Conservation (phyloP, 1,140 invertebrate genomes). For the Drosophila hydei region DNA sequence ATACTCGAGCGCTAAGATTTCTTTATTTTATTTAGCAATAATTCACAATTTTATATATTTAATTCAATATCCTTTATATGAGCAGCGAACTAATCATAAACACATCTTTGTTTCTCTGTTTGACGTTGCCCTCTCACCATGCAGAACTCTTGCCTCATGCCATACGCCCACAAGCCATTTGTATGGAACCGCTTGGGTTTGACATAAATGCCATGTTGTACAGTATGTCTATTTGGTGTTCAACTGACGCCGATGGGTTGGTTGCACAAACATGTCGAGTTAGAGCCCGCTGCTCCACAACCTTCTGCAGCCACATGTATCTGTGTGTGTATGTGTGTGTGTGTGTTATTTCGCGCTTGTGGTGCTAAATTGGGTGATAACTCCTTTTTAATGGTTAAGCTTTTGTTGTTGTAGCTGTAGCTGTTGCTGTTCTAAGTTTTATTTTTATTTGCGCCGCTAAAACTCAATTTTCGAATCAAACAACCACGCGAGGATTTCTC, state of each 20-base stretch:
- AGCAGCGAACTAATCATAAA: no score
- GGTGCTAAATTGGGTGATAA: conserved; percentile 80
- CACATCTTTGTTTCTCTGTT: no score
- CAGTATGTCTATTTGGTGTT: conserved; percentile 67
- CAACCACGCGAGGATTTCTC: conserved; percentile 73
- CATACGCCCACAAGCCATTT: conserved; percentile 28
- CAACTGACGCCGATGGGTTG: conserved; percentile 48
- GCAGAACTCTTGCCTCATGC: neutral
- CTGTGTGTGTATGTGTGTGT: conserved; percentile 13
- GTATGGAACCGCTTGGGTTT: conserved; percentile 44
- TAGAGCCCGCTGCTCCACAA: neutral
- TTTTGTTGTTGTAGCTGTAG: conserved; percentile 44
- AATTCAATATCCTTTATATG: no score
- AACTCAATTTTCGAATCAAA: conserved; percentile 80
- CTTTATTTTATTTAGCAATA: no score
- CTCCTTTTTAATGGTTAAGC: conserved; percentile 74
- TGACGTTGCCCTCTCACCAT: neutral
- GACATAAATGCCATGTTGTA: conserved; percentile 68
- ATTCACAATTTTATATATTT: no score
- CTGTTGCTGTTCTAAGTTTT: conserved; percentile 67
- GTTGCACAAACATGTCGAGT: conserved; percentile 25
- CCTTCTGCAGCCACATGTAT: neutral
- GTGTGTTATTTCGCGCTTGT: conserved; percentile 75
- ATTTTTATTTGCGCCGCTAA: conserved; percentile 78
- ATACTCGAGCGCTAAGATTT: no score